Percentiles rank a stretch among this genome's conserved stretches.
Conservation (phyloP, 2,113 vertebrate genomes). For the Pedionomus torquatus region DNA sequence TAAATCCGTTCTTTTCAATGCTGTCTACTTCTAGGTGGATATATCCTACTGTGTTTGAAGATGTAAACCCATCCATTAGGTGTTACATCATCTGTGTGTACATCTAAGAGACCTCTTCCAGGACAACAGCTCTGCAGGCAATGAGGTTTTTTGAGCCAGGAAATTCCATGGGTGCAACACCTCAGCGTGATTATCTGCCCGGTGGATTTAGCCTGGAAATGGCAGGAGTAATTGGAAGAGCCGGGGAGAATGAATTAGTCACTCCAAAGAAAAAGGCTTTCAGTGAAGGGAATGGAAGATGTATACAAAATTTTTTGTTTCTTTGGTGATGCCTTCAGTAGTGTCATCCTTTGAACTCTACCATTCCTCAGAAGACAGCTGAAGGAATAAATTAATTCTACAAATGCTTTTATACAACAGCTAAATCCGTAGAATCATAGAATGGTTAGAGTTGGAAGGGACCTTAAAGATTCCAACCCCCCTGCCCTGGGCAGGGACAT, state of each 20-base stretch:
- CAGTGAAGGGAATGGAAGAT: neutral
- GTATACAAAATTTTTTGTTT: neutral
- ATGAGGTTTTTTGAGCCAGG: neutral
- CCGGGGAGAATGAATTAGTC: neutral
- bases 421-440: neutral
- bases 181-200: neutral
- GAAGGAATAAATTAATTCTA: neutral
- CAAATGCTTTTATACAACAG: neutral
- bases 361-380: neutral
- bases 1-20: neutral
- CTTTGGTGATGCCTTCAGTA: neutral
- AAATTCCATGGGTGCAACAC: neutral
- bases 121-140: neutral
- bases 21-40: neutral
- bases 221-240: neutral
- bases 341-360: neutral
- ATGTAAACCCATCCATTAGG: neutral
- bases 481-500: no score
- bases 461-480: no score
- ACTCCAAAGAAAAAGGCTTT: neutral
- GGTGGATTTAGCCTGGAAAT: neutral
- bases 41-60: neutral
- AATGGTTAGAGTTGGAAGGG: no score
- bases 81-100: neutral
- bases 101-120: accelerated